Evolutionary conservation across 2,797 vertebrate genomes (phyloP).

Genomic region (Cheirogaleus major): DNA sequence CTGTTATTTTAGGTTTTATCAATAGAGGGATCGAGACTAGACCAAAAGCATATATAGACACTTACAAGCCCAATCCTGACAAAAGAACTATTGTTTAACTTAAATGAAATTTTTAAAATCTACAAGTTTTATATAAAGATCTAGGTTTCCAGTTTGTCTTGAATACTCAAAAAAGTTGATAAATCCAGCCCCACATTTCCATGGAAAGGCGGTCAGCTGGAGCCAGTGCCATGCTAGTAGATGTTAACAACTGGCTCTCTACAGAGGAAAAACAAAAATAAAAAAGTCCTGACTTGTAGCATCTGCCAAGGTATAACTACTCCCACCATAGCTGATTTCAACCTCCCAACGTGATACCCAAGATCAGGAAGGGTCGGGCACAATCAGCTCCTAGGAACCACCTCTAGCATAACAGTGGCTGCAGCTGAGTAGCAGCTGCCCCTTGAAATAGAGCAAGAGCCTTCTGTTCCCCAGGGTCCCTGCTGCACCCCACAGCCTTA

Average conservation of each 20-base stretch:
- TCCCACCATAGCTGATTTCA: not conserved
- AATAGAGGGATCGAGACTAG: not conserved
- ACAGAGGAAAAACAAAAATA: not conserved
- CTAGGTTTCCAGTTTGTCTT: not conserved
- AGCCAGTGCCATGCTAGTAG: not conserved
- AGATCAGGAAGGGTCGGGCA: not conserved
- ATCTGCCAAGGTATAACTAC: not conserved
- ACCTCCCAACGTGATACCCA: not conserved
- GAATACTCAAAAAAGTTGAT: constrained; percentile 10
- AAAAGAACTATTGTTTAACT: not conserved
- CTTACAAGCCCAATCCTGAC: not conserved
- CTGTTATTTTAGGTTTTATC: not conserved
- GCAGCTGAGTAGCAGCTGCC: not conserved
- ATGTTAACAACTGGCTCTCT: not conserved
- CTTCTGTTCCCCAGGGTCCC: not conserved
- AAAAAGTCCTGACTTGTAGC: not conserved
- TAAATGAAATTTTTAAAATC: not conserved
- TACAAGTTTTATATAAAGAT: not conserved
- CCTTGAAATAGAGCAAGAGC: not conserved
- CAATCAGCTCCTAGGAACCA: not conserved
- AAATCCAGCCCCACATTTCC: not conserved
- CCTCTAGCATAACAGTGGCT: no score
- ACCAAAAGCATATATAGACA: not conserved
- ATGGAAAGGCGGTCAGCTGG: not conserved
- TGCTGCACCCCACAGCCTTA: not conserved